phyloP scores from a whole-genome alignment of 2,113 vertebrate species.

The Sinocyclocheilus anophthalmus region DNA sequence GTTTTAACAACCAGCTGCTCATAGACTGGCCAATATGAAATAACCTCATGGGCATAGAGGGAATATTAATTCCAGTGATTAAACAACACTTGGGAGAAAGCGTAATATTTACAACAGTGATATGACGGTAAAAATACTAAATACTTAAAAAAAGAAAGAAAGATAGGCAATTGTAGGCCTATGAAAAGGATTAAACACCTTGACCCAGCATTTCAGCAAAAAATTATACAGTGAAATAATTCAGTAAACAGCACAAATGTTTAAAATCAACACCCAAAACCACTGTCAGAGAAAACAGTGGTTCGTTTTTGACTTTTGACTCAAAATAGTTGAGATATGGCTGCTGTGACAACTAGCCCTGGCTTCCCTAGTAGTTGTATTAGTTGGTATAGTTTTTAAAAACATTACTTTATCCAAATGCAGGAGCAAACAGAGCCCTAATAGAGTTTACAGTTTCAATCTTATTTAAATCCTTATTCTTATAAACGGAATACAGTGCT shows the following conservation, averaged over 20 bases:
- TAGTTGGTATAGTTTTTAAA: background rate
- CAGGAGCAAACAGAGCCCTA: background rate
- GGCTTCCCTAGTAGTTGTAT: background rate
- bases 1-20: constrained; percentile 4
- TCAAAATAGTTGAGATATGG: background rate
- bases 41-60: background rate
- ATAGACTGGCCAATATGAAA: constrained; percentile 6
- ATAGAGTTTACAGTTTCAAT: background rate
- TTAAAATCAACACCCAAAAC: background rate
- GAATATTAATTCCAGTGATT: background rate
- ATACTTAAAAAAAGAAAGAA: background rate
- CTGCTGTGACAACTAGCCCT: background rate
- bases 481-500: background rate
- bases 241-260: background rate
- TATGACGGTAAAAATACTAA: background rate
- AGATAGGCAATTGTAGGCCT: background rate
- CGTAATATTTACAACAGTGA: no score
- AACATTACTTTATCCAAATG: background rate
- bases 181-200: no score
- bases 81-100: no score
- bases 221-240: background rate
- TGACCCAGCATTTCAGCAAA: background rate
- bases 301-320: background rate
- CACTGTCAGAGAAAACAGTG: background rate
- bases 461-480: background rate